Base-by-base conservation (phyloP, 2,888 invertebrate genomes). In the Parnassius glacialis region DNA sequence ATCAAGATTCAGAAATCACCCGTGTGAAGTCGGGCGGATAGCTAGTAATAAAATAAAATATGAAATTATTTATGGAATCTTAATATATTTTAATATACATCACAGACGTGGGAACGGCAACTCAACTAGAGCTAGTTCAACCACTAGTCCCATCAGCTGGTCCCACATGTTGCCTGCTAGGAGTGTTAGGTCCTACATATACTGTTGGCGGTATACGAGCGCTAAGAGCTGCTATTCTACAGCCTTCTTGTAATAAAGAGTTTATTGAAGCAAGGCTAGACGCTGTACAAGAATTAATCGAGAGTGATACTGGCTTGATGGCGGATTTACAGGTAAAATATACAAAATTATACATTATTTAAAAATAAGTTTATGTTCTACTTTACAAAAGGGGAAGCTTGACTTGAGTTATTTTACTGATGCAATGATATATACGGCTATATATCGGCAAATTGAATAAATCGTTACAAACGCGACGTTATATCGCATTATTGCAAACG, bases 21-120 rank as follows among this genome's bases (percentile, higher is more conserved):
- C 7, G 25, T 25, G 25, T 3, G 25, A 25, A 25, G 3, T 3
- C 25, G 25, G 3, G 25, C 25, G 25, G 25, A 25, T 25, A 0
- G 3, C 25, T 7, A 7, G 3, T 25, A 25, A 25, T 25, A 25
- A 25, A 25, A 25, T 25, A 25, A 25, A 25, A 25, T 25, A 5
- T 25, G 25, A 25, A 25, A 25, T 25, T 25, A 25, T 25, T 25
- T 25, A 25, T 45, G 10, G 12, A 7, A n/a, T 45, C 9, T 45
- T 11, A 3, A 11, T 45, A 5, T 7, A 3, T 45, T 45, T 12
- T 10, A 11, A 7, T 45, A 45, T n/a, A 11, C n/a, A 10, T 13
- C 12, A 42, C 72, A 97, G 98, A 98, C 90, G 92, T 95, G 56
- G 94, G 94, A n/a, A 97, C 97, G 51, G 95, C 96, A 11, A 94